Conservation (phyloP, 2,888 invertebrate genomes). For the Meghimatium bilineatum region DNA sequence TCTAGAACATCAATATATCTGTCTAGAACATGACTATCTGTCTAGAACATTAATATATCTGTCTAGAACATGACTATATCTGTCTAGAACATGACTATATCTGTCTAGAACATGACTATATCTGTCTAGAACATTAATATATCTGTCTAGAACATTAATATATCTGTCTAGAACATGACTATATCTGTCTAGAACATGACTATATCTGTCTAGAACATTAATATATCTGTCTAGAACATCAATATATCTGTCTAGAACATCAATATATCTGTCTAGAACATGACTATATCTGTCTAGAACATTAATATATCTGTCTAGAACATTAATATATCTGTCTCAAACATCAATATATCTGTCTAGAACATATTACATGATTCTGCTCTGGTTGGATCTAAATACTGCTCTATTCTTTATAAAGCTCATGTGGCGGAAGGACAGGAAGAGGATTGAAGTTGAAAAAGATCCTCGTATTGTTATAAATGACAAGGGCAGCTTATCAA, state of each 20-base stretch:
- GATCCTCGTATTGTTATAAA: slow-evolving; percentile 31
- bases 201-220: background rate
- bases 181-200: too few species aligned
- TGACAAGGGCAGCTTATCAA: slow-evolving; percentile 44
- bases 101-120: too few species aligned
- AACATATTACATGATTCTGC: background rate
- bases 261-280: background rate
- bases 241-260: background rate
- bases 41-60: background rate
- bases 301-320: background rate
- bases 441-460: slow-evolving; percentile 36
- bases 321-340: background rate
- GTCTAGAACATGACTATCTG: too few species aligned
- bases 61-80: too few species aligned
- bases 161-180: background rate
- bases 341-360: background rate
- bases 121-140: background rate
- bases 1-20: background rate
- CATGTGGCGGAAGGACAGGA: slow-evolving; percentile 49
- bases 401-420: slow-evolving; percentile 28
- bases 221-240: too few species aligned
- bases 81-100: background rate
- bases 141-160: too few species aligned
- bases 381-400: background rate
- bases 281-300: background rate